Percentiles rank a stretch among this genome's conserved stretches.
These are phyloP conservation scores for Phaethon lepturus DNA, from an alignment of 2,113 vertebrate genomes.

Conservation along the genomic window DNA sequence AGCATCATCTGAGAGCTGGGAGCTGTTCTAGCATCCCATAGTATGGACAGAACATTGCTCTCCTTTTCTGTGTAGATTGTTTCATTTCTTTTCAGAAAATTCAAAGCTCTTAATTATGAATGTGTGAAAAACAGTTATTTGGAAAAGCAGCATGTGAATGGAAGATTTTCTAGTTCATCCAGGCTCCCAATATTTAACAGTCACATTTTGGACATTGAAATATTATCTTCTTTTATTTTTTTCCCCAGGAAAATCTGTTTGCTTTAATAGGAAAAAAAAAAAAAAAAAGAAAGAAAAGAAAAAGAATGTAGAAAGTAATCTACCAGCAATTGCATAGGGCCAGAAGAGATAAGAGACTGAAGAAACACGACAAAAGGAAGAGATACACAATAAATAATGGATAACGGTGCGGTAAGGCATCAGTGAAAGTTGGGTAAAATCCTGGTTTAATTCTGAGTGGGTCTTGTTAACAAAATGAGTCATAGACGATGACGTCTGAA, in stretches of 20 bases:
- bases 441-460: not conserved
- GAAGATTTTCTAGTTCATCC: not conserved
- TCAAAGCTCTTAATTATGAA: not conserved
- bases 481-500: not conserved
- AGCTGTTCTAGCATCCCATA: not conserved
- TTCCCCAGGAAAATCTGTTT: not conserved
- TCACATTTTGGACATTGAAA: not conserved
- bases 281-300: not conserved
- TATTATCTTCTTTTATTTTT: not conserved
- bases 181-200: not conserved
- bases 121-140: not conserved
- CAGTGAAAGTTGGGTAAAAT: not conserved
- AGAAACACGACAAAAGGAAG: not conserved
- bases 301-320: not conserved
- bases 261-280: not conserved
- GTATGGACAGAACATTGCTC: fast-evolving
- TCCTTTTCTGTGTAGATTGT: not conserved
- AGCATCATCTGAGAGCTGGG: not conserved
- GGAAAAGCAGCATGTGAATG: not conserved
- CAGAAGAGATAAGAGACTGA: not conserved
- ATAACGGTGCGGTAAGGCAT: not conserved
- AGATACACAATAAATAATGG: not conserved
- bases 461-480: not conserved
- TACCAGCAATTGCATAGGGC: not conserved
- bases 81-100: not conserved